Evolutionary conservation across 37 sponge, comb jelly and placozoan genomes (phyloP), one percentile per base, ranked within the genome.

Genomic region (Diacarnus erythraeanus): DNA sequence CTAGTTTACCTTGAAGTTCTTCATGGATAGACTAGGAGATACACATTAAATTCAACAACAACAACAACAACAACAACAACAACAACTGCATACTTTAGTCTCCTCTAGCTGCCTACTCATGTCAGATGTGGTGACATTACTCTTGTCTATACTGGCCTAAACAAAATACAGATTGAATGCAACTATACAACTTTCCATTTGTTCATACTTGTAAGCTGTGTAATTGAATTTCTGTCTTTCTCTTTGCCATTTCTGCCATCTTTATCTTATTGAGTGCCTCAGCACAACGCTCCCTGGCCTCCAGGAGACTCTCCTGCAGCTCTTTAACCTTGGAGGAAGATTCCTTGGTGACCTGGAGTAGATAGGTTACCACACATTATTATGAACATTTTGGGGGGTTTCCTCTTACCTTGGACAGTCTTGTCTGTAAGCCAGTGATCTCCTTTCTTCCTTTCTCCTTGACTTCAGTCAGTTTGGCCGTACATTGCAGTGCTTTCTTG

Each of bases 361-460:
- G n/a, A n/a, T n/a, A n/a, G n/a, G n/a, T n/a, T n/a, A 38, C 26
- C n/a, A 10, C 36, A 51, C 35, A 29, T 57, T 29, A 31, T 17
- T 65, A 2, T 20, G 2, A 6, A n/a, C n/a, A n/a, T 47, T 47
- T 15, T 6, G 12, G 12, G 27, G 61, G 38, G 51, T 21, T 3
- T 9, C 27, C 15, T 37, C 41, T 54, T 42, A 88, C 84, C 80
- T 83, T 64, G 31, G 47, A 37, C 0, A 90, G 74, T 59, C 80
- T 90, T 3, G 59, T 33, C 65, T 81, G 82, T 33, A 90, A 64
- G 2, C 51, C 34, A 12, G 78, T n/a, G 4, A 82, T 56, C 34
- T 90, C 91, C 57, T 71, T 85, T 68, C 73, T 84, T 21, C 67
- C 44, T 20, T 41, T 77, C 42, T 86, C 79, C 76, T 79, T 86